Evolutionary conservation across 1,140 invertebrate genomes (phyloP), one percentile per base, ranked within the genome.

Genomic region (Papilio machaon): DNA sequence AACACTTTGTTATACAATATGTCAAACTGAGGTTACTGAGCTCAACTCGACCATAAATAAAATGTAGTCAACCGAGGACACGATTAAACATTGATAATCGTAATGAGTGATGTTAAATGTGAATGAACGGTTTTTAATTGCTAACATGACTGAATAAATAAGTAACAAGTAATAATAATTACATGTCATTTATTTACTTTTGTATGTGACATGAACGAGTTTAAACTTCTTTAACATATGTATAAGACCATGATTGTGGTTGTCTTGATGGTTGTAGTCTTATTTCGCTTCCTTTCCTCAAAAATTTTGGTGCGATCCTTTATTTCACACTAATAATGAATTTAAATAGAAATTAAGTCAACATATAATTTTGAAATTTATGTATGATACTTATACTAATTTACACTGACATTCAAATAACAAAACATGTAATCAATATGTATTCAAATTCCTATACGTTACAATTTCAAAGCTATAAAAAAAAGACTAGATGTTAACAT

Each of bases 1-100:
- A 84, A 83, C 80, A 85, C 84, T 84, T 84, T 83, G 85, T 90
- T 89, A 90, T 87, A 90, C 88, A 91, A 91, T 87, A 81, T 84
- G 85, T 89, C 85, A 84, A 81, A 85, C 74, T 84, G 82, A 52
- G 79, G 58, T 79, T 76, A 70, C 73, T 58, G 73, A 64, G 70
- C 47, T n/a, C n/a, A 47, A 46, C n/a, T 49, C 10, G 73, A 47
- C 19, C 73, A 49, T 49, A 74, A 47, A 74, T 74, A 46, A 43
- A 74, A 47, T 17, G 13, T 73, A n/a, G 15, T 43, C 15, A n/a
- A 74, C 8, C 15, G 17, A 58, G 49, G 49, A 52, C 49, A 15
- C 54, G 54, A n/a, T 58, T 19, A 58, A 58, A n/a, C 54, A 58
- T 58, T 9, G 15, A 17, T n/a, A 58, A 7, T n/a, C 17, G 54